Percentiles rank a stretch among this genome's conserved stretches.
These are phyloP conservation scores for Formica exsecta DNA, from an alignment of 1,140 invertebrate genomes.

Conservation along the genomic window DNA sequence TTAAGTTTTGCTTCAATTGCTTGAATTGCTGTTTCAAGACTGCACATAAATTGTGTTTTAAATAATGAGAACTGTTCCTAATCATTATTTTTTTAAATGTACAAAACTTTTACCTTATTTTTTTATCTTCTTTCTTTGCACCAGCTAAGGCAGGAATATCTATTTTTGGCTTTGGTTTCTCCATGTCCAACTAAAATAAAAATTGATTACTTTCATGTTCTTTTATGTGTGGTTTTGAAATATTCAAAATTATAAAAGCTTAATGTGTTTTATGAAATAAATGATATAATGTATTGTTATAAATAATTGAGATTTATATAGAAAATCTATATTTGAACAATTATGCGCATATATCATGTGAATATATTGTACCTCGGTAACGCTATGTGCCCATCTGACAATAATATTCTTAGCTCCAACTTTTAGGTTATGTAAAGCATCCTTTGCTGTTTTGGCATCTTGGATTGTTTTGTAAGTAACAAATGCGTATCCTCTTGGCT, in stretches of 20 bases:
- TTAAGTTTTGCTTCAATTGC: slow-evolving; percentile 96
- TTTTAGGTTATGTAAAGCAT: slow-evolving; percentile 91
- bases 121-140: slow-evolving; percentile 89
- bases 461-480: slow-evolving; percentile 92
- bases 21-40: slow-evolving; percentile 92
- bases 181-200: slow-evolving; percentile 89
- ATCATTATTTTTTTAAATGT: slow-evolving; percentile 1
- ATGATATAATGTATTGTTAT: not conserved
- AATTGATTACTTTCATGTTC: slow-evolving; percentile 62
- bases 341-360: not conserved
- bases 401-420: slow-evolving; percentile 92
- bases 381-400: slow-evolving; percentile 93
- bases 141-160: slow-evolving; percentile 92
- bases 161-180: slow-evolving; percentile 91
- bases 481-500: slow-evolving; percentile 97
- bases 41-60: slow-evolving; percentile 75
- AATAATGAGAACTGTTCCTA: slow-evolving; percentile 23
- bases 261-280: slow-evolving; percentile 43
- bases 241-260: slow-evolving; percentile 30
- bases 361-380: slow-evolving; percentile 87
- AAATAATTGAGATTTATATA: slow-evolving; percentile 14
- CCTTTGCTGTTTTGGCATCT: slow-evolving; percentile 90
- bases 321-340: slow-evolving; percentile 19
- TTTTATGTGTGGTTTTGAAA: slow-evolving; percentile 18
- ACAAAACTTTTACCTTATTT: slow-evolving; percentile 85